phyloP scores from a whole-genome alignment of 2,797 vertebrate genomes.

The Sebastes reedi region DNA sequence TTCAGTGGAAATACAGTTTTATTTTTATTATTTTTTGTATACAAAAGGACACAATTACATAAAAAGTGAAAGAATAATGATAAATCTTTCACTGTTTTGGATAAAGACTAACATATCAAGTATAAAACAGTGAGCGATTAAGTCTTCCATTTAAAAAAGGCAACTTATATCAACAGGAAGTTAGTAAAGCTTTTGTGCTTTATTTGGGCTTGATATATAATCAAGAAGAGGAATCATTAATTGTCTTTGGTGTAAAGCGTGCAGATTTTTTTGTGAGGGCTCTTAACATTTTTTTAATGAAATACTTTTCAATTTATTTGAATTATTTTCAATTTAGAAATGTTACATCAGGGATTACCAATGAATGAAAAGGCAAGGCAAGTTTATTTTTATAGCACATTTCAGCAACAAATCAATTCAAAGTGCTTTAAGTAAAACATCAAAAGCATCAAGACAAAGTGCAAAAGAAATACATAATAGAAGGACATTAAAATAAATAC shows the following conservation, averaged over 20 bases:
- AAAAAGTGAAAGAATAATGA: not conserved
- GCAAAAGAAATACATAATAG: too few relatives aligned
- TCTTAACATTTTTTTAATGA: too few relatives aligned
- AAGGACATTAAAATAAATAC: too few relatives aligned
- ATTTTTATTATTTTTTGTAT: not conserved
- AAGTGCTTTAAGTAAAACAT: too few relatives aligned
- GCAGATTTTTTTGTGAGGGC: not conserved
- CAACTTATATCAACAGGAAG: not conserved
- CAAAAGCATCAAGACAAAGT: too few relatives aligned
- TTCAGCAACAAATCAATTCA: too few relatives aligned
- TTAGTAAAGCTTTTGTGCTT: not conserved
- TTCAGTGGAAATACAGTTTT: not conserved
- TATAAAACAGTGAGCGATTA: not conserved
- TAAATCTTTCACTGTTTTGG: not conserved
- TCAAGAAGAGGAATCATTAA: not conserved
- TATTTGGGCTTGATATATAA: not conserved
- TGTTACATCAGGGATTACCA: not conserved
- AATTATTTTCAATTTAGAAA: too few relatives aligned
- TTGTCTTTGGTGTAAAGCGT: not conserved
- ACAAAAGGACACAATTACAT: not conserved
- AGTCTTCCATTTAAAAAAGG: not conserved
- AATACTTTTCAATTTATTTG: too few relatives aligned
- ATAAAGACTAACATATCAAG: not conserved
- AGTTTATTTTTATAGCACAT: too few relatives aligned
- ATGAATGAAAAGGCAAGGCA: not conserved